phyloP scores from a whole-genome alignment of 2,113 vertebrate genomes.

The Daubentonia madagascariensis region DNA sequence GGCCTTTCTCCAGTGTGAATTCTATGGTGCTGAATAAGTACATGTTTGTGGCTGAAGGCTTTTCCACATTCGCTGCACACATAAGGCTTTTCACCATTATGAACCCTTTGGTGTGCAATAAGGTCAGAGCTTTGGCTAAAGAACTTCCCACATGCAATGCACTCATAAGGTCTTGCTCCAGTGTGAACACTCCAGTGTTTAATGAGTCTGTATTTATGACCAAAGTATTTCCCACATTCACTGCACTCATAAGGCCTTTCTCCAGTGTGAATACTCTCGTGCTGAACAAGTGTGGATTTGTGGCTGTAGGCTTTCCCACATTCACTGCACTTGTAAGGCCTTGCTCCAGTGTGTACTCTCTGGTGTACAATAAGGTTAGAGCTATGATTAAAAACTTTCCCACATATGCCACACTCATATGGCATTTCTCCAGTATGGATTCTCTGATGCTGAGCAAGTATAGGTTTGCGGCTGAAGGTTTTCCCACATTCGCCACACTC shows the following conservation, averaged over 20 bases:
- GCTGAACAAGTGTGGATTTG: slow-evolving; percentile 63
- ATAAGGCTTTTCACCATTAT: slow-evolving; percentile 67
- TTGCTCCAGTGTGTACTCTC: slow-evolving; percentile 63
- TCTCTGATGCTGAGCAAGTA: slow-evolving; percentile 66
- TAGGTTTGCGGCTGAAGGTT: slow-evolving; percentile 73
- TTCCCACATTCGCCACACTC: slow-evolving; percentile 76
- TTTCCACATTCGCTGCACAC: slow-evolving; percentile 71
- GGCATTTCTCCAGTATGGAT: slow-evolving; percentile 75
- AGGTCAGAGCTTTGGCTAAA: slow-evolving; percentile 70
- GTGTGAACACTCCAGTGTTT: slow-evolving; percentile 67
- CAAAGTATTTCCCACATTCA: slow-evolving; percentile 66
- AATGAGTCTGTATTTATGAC: slow-evolving; percentile 60
- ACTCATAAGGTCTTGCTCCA: slow-evolving; percentile 60
- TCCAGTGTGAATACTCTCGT: slow-evolving; percentile 66
- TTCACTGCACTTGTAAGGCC: slow-evolving; percentile 57
- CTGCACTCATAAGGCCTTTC: slow-evolving; percentile 64
- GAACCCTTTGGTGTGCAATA: slow-evolving; percentile 63
- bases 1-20: slow-evolving; percentile 75
- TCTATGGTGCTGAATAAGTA: slow-evolving; percentile 62
- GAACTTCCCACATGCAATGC: slow-evolving; percentile 65
- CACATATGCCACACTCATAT: slow-evolving; percentile 62
- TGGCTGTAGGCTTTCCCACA: slow-evolving; percentile 71
- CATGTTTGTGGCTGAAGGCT: slow-evolving; percentile 70
- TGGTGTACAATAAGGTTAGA: slow-evolving; percentile 63
- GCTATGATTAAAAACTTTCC: slow-evolving; percentile 64